Base-by-base conservation (phyloP, 2,888 invertebrate genomes). In the Yponomeuta plumbellus region DNA sequence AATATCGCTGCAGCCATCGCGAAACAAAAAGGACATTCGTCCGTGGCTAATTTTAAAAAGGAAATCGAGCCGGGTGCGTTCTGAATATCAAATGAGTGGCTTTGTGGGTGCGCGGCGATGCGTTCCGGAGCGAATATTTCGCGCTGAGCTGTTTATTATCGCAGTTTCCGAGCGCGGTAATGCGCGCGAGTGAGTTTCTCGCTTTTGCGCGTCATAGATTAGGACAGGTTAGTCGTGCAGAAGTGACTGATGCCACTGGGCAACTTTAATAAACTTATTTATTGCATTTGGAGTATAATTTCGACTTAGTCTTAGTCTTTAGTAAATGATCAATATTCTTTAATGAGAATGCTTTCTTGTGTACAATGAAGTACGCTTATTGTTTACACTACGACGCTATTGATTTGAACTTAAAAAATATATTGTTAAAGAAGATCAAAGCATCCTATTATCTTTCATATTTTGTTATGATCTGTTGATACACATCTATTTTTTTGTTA, bases 11-110 rank as follows among this genome's bases (percentile, higher is more conserved):
- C 8, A 22, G 65, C 23, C 39, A 61, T 44, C 61, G 76, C 82
- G 82, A 88, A 88, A 88, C 88, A 90, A 89, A 86, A 86, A 87
- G 80, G 80, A 88, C 84, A 82, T 80, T 86, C 85, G 86, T 78
- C 86, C 86, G 85, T 85, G 76, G 88, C 88, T 90, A 90, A 66
- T 63, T 90, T 87, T 80, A 88, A 90, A 88, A 86, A 88, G 89
- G 85, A 88, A 88, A 89, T 88, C 85, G 87, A 87, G 84, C 81
- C 80, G 77, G 73, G 76, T 73, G 84, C 80, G 80, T 72, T 66
- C 66, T 68, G 72, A 72, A 72, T 72, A 61, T 68, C 40, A 68
- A 72, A 70, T 72, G 68, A 70, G 66, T 66, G 66, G 78, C 80
- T 81, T 83, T 83, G 85, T 84, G 90, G 88, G 88, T 85, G 90